Evolutionary conservation across 2,888 invertebrate species (phyloP), one percentile per base, ranked within the genome.

Genomic region (Lydus trimaculatus): DNA sequence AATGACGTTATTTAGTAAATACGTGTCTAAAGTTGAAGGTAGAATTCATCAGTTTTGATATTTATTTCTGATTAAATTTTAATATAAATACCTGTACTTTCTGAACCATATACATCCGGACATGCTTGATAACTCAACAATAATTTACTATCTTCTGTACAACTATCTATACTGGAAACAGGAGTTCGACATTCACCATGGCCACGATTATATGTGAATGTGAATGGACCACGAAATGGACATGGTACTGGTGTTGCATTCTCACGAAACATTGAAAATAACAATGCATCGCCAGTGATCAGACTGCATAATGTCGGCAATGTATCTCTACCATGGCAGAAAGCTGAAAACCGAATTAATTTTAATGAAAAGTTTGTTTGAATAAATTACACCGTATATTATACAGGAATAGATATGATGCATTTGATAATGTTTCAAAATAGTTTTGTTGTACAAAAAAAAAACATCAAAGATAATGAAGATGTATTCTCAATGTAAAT

Each of bases 61-160:
- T 52, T 52, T 52, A 9, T 6, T 48, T 23, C 2, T 23, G 13
- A 56, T 56, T 23, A 56, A 13, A 56, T 23, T 25, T 56, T 25
- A 25, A 56, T 56, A 25, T 13, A 56, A 4, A 25, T 86, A 96
- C 96, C 94, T 80, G 95, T 94, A 84, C 95, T 96, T 83, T 97
- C 97, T 0, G 96, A 94, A 63, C 94, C 95, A 75, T 91, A 90
- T 7, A 97, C 93, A 85, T 97, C 96, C 17, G 95, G 95, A 84
- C 98, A 98, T 7, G 96, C 96, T 84, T 97, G 96, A 85, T 96
- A 97, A 85, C 94, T 94, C 81, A 98, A 91, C 75, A 97, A 89
- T 64, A 97, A 88, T 75, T 94, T 89, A 74, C 95, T 96, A 81
- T 96, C 94, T 84, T 97, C 96, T 0, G 97, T 97, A 85, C 97